Evolutionary conservation across 1,140 invertebrate genomes (phyloP), one percentile per base, ranked within the genome.

Genomic region (Drosophila tropicalis): DNA sequence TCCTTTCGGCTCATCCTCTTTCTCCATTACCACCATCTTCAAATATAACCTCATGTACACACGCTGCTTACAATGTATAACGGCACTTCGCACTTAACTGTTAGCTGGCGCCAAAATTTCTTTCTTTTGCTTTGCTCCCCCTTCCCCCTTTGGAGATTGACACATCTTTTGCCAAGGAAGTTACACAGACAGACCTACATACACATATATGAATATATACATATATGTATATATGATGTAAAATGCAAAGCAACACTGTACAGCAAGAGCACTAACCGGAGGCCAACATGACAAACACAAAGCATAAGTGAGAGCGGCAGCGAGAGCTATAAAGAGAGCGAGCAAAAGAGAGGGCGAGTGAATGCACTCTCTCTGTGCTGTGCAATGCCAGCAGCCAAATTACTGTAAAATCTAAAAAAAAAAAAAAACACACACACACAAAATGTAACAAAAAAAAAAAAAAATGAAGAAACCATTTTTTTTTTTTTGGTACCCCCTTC

Each of bases 251-350:
- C 74, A 65, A 70, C 72, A 74, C 72, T 62, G 71, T 67, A 73
- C 70, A 74, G 76, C 72, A 72, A 74, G 70, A 74, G 67, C 39
- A 72, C 62, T 34, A 41, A 61, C 57, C 71, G 57, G 56, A 54
- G 64, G 81, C 81, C 81, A 89, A 89, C 84, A 89, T 89, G 84
- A 89, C 84, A 89, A 89, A 89, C 84, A 89, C 84, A 89, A 89
- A 90, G 80, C 83, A 89, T 84, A 81, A 84, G 84, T 69, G 85
- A 81, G 85, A 79, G 83, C 22, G 66, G 36, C 25, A 72, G 62
- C 39, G 60, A 57, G 39, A 40, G 57, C 44, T 63, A 62, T 56
- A 67, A 58, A 62, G 54, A 69, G 47, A 55, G 63, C 57, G 36
- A 66, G 62, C 64, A 32, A 56, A 66, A 61, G 60, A 77, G 75